Percentiles rank a stretch among this genome's conserved stretches.
Conservation (phyloP, 1,140 invertebrate genomes). For the Zaprionus tsacasi region DNA sequence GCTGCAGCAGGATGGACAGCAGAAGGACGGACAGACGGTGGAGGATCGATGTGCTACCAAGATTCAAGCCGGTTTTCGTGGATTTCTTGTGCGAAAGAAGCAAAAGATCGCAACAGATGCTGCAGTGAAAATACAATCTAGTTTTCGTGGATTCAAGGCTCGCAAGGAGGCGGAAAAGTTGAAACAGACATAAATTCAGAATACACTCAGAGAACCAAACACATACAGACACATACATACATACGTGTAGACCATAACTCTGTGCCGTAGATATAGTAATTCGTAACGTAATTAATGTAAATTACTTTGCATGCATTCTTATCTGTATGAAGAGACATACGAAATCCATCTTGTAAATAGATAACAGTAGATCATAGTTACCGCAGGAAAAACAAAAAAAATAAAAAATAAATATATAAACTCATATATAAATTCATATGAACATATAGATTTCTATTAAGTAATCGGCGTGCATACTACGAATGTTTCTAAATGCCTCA, state of each 20-base stretch:
- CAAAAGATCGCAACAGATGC: constrained; percentile 86
- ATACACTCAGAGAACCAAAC: background rate
- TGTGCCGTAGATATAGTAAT: constrained; percentile 10
- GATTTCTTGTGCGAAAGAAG: constrained; percentile 89
- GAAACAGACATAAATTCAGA: constrained; percentile 55
- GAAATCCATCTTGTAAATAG: constrained; percentile 49
- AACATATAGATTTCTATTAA: constrained; percentile 13
- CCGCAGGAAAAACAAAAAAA: constrained; percentile 32
- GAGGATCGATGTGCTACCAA: constrained; percentile 89
- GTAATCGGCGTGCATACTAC: background rate
- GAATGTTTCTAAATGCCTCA: background rate
- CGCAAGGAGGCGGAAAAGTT: constrained; percentile 84
- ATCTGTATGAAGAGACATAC: constrained; percentile 21
- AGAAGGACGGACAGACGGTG: constrained; percentile 52
- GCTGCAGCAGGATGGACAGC: background rate
- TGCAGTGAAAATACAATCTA: constrained; percentile 87
- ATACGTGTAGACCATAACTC: background rate
- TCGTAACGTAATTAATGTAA: constrained; percentile 26
- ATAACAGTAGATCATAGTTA: constrained; percentile 43
- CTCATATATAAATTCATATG: background rate
- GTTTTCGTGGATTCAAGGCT: constrained; percentile 86
- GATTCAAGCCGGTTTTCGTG: constrained; percentile 90
- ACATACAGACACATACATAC: background rate
- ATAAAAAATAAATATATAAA: constrained; percentile 22
- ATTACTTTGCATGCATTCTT: constrained; percentile 39